These are phyloP conservation scores for Thera obeliscata DNA, from an alignment of 2,888 invertebrate species.

Conservation along the genomic window DNA sequence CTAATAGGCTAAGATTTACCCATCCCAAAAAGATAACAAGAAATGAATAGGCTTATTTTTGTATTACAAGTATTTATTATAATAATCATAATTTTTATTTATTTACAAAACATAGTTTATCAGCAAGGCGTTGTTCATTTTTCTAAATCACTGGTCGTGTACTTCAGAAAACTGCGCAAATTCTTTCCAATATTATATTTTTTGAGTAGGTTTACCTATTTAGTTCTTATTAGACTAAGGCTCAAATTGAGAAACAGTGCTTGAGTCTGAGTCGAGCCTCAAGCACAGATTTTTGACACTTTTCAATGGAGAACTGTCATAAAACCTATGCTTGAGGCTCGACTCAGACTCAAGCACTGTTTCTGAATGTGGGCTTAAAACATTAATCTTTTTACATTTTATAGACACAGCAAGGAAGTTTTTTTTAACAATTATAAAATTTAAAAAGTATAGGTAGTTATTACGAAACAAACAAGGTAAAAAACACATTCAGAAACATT, in stretches of 20 bases:
- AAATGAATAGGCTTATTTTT: conserved; percentile 1
- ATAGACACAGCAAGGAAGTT: neutral
- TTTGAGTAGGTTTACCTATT: conserved; percentile 3
- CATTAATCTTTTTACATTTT: neutral
- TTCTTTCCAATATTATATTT: conserved; percentile 2
- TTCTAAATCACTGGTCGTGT: conserved; percentile 1
- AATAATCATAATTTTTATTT: conserved; percentile 25
- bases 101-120: conserved; percentile 37
- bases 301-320: too few relatives aligned
- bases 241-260: too few relatives aligned
- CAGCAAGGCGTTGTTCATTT: conserved; percentile 13
- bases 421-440: neutral
- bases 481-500: conserved; percentile 2
- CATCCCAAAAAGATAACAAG: neutral
- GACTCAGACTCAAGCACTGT: too few relatives aligned
- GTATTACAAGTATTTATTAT: conserved; percentile 26
- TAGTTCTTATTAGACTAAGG: neutral
- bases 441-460: neutral
- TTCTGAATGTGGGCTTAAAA: neutral
- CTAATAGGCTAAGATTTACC: too few relatives aligned
- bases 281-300: too few relatives aligned
- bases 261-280: too few relatives aligned
- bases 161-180: conserved; percentile 1
- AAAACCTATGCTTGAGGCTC: too few relatives aligned
- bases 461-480: neutral